Conservation (phyloP, 2,113 vertebrate genomes). For the Plecotus auritus region DNA sequence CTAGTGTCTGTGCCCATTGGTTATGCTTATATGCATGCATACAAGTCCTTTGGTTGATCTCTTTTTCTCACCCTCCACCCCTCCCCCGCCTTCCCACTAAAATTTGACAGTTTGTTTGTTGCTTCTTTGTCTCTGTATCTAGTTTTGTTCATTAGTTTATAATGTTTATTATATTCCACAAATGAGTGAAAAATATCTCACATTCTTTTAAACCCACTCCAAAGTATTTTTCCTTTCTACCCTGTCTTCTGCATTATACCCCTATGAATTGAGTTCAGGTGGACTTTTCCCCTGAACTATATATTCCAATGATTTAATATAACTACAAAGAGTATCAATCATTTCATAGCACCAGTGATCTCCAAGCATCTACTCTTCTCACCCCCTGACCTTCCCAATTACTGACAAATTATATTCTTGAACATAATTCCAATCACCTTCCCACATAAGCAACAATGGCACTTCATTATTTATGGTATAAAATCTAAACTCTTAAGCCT, state of each 20-base stretch:
- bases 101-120: too few species aligned
- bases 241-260: not conserved
- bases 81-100: too few species aligned
- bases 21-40: too few species aligned
- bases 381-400: not conserved
- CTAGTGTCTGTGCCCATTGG: too few species aligned
- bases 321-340: not conserved
- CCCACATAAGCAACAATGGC: not conserved
- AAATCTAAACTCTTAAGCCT: not conserved
- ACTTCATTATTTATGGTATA: not conserved
- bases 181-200: not conserved
- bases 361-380: not conserved
- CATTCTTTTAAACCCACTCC: not conserved
- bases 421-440: not conserved
- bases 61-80: too few species aligned
- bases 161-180: too few species aligned
- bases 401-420: not conserved
- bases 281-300: not conserved
- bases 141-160: too few species aligned
- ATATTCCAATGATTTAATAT: not conserved
- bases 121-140: too few species aligned
- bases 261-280: not conserved
- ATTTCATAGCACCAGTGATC: not conserved
- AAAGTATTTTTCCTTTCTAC: not conserved
- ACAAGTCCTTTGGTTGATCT: too few species aligned